Evolutionary conservation across 2,113 vertebrate genomes (phyloP).

Genomic region (Paedocypris sp.): DNA sequence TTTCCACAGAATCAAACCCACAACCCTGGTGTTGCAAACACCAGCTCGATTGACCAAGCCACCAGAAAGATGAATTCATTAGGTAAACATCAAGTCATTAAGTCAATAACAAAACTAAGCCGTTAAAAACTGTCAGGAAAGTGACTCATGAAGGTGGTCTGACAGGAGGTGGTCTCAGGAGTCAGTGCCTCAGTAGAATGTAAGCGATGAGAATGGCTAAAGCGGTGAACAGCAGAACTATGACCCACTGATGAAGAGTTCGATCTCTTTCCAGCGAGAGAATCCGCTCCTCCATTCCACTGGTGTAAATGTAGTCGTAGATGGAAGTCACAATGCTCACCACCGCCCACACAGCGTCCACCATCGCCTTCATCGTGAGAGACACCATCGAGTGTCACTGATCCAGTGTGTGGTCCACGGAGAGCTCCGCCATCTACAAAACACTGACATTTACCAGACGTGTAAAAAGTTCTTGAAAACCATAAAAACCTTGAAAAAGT

Average conservation of each 20-base stretch:
- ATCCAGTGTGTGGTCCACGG: conserved; percentile 26
- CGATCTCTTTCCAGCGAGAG: conserved; percentile 59
- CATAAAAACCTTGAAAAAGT: too few species aligned
- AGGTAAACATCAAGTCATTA: too few species aligned
- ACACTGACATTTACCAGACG: too few species aligned
- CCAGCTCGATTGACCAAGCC: too few species aligned
- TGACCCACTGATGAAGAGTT: conserved; percentile 59
- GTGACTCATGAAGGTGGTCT: background rate
- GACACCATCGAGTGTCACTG: conserved; percentile 52
- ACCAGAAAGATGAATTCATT: too few species aligned
- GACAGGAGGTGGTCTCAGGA: too few species aligned
- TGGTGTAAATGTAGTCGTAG: conserved; percentile 68
- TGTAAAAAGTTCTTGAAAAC: too few species aligned
- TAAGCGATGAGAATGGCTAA: conserved; percentile 58
- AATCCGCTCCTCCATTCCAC: conserved; percentile 66
- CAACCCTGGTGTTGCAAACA: too few species aligned
- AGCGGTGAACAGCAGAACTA: conserved; percentile 53
- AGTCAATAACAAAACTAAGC: background rate
- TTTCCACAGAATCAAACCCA: too few species aligned
- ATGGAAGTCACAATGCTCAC: conserved; percentile 65
- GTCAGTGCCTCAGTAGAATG: conserved; percentile 58
- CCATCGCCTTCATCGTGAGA: conserved; percentile 62
- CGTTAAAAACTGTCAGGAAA: background rate
- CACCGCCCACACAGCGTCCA: conserved; percentile 61
- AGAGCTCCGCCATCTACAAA: too few species aligned